Evolutionary conservation across 2,888 invertebrate genomes (phyloP).

Genomic region (Melieria omissa): DNA sequence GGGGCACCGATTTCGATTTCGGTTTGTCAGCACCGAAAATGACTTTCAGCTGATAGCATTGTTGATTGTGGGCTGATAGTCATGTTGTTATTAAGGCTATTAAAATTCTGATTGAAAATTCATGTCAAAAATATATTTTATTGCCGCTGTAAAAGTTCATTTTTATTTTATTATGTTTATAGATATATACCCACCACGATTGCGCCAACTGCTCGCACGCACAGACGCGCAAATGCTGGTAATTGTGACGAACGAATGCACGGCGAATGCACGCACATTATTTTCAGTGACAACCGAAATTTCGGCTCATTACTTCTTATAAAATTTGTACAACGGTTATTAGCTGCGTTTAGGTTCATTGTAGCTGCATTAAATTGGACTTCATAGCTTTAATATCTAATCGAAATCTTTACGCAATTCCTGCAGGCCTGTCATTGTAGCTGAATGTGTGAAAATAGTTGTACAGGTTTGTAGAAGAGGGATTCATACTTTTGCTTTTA

Average conservation of each 20-base stretch:
- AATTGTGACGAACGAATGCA: not conserved
- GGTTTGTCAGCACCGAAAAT: constrained; percentile 44
- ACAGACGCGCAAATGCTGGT: too few species aligned
- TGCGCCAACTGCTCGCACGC: too few species aligned
- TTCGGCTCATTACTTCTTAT: not conserved
- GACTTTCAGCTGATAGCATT: not conserved
- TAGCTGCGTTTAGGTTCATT: not conserved
- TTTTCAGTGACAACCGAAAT: not conserved
- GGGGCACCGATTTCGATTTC: constrained; percentile 17
- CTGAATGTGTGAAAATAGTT: too few species aligned
- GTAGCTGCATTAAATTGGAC: too few species aligned
- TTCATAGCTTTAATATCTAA: too few species aligned
- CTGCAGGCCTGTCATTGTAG: too few species aligned
- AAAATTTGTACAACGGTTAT: not conserved
- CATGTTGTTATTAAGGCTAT: constrained; percentile 64
- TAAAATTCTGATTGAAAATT: constrained; percentile 67
- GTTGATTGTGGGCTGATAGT: constrained; percentile 57
- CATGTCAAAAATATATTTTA: constrained; percentile 61
- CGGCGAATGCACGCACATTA: not conserved
- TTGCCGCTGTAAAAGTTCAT: constrained; percentile 54
- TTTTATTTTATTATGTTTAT: constrained; percentile 35
- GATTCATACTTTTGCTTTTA: too few species aligned
- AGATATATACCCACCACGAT: not conserved
- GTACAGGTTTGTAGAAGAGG: too few species aligned
- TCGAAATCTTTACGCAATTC: too few species aligned